Evolutionary conservation across 2,797 vertebrate genomes (phyloP).

Genomic region (Gymnodraco acuticeps): DNA sequence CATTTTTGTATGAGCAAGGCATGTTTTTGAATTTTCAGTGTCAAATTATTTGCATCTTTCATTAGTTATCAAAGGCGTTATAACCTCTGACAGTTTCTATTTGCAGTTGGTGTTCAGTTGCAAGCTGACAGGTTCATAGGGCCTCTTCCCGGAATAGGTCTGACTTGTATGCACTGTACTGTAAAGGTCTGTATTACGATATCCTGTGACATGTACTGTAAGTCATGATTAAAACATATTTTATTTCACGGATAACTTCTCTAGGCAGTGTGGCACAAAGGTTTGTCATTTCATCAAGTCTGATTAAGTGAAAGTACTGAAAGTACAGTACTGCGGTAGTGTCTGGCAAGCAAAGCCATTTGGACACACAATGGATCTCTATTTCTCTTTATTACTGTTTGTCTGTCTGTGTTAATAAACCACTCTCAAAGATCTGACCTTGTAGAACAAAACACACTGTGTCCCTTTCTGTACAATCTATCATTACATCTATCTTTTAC

Average conservation of each 20-base stretch:
- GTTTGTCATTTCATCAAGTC: slow-evolving; percentile 68
- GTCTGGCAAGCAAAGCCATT: slow-evolving; percentile 38
- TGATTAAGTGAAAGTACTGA: slow-evolving; percentile 51
- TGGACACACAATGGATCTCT: slow-evolving; percentile 43
- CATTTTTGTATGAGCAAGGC: background rate
- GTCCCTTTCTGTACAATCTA: slow-evolving; percentile 34
- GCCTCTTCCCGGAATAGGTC: slow-evolving; percentile 73
- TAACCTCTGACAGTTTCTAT: slow-evolving; percentile 73
- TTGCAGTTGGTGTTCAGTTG: slow-evolving; percentile 60
- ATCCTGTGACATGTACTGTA: slow-evolving; percentile 71
- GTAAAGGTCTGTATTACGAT: slow-evolving; percentile 74
- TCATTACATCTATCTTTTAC: slow-evolving; percentile 56
- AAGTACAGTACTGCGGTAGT: slow-evolving; percentile 14
- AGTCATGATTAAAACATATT: slow-evolving; percentile 74
- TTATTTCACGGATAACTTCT: slow-evolving; percentile 73
- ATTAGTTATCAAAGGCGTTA: slow-evolving; percentile 60
- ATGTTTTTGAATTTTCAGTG: slow-evolving; percentile 5
- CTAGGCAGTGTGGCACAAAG: slow-evolving; percentile 68
- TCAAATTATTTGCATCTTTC: slow-evolving; percentile 64
- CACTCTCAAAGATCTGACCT: slow-evolving; percentile 48
- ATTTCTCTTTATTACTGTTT: slow-evolving; percentile 43
- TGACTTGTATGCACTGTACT: slow-evolving; percentile 68
- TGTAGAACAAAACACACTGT: slow-evolving; percentile 39
- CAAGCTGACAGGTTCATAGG: slow-evolving; percentile 73
- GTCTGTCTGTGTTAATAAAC: slow-evolving; percentile 24